A percentile compares a stretch with the other conserved stretches of the same genome.
These are phyloP conservation scores for Lutraria rhynchaena DNA, from an alignment of 1,140 invertebrate species.

Conservation along the genomic window DNA sequence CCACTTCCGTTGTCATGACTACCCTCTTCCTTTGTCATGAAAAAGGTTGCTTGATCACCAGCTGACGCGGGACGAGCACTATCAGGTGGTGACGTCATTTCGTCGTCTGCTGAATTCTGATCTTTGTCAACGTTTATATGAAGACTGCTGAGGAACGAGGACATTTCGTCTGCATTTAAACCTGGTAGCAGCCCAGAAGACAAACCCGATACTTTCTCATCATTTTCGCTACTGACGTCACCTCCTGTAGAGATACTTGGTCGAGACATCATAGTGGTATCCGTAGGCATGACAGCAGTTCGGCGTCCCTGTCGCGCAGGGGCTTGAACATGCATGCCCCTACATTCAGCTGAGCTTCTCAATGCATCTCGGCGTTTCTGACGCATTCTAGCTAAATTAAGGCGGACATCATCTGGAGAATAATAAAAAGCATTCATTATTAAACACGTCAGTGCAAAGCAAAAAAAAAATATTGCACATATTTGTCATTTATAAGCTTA, in stretches of 20 bases:
- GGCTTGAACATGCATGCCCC: background rate
- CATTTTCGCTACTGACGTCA: background rate
- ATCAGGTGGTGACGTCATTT: background rate
- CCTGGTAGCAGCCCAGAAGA: slow-evolving; percentile 25
- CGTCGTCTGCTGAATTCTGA: background rate
- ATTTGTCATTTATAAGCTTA: too few relatives aligned
- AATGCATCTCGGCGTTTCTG: slow-evolving; percentile 30
- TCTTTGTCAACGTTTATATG: background rate
- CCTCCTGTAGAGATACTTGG: slow-evolving; percentile 22
- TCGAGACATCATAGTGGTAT: slow-evolving; percentile 5
- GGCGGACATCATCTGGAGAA: slow-evolving; percentile 45
- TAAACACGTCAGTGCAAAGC: too few relatives aligned
- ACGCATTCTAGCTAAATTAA: slow-evolving; percentile 47
- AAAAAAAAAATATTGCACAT: too few relatives aligned
- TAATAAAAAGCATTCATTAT: too few relatives aligned
- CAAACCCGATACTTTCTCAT: background rate
- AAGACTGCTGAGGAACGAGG: slow-evolving; percentile 11
- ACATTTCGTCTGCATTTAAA: slow-evolving; percentile 38
- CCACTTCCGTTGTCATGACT: background rate
- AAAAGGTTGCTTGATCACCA: background rate
- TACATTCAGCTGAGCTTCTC: background rate
- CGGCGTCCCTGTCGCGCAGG: slow-evolving; percentile 41
- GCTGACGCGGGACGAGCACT: background rate
- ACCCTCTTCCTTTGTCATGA: background rate
- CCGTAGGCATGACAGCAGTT: slow-evolving; percentile 43